phyloP scores from a whole-genome alignment of 2,113 vertebrate species.

The Myxocyprinus asiaticus region DNA sequence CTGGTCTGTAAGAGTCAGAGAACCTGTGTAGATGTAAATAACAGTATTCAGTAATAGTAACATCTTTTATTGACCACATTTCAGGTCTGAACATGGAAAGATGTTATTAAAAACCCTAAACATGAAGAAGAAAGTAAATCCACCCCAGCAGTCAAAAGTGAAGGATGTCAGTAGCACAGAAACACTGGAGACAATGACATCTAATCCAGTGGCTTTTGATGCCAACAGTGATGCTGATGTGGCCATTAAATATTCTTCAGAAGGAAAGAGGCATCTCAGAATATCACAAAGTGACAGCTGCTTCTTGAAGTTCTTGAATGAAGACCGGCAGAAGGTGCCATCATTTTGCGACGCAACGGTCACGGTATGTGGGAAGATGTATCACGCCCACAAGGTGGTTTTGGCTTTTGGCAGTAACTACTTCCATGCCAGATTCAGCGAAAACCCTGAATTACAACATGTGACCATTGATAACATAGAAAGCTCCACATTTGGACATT shows the following conservation, averaged over 20 bases:
- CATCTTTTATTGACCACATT: background rate
- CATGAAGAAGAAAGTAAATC: slow-evolving; percentile 67
- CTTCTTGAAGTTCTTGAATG: slow-evolving; percentile 89
- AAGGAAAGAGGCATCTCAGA: slow-evolving; percentile 76
- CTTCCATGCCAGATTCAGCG: slow-evolving; percentile 91
- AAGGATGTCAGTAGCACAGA: slow-evolving; percentile 38
- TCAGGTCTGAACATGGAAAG: background rate
- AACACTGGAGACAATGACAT: background rate
- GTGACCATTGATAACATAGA: slow-evolving; percentile 91
- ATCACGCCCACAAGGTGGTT: slow-evolving; percentile 90
- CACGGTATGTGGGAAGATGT: slow-evolving; percentile 86
- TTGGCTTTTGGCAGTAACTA: slow-evolving; percentile 96
- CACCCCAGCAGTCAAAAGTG: slow-evolving; percentile 51
- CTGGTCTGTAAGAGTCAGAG: too few species aligned
- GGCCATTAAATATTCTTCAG: slow-evolving; percentile 31
- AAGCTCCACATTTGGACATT: slow-evolving; percentile 85
- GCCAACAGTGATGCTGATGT: slow-evolving; percentile 11
- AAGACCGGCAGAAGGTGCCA: slow-evolving; percentile 83
- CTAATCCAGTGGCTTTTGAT: background rate
- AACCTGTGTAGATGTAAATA: background rate
- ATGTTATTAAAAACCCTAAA: slow-evolving; percentile 17
- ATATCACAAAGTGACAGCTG: slow-evolving; percentile 84
- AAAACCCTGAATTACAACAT: slow-evolving; percentile 80
- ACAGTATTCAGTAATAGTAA: background rate
- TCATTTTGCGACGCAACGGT: slow-evolving; percentile 91